phyloP scores from a whole-genome alignment of 2,797 vertebrate genomes.

The Nannoperca obscura region DNA sequence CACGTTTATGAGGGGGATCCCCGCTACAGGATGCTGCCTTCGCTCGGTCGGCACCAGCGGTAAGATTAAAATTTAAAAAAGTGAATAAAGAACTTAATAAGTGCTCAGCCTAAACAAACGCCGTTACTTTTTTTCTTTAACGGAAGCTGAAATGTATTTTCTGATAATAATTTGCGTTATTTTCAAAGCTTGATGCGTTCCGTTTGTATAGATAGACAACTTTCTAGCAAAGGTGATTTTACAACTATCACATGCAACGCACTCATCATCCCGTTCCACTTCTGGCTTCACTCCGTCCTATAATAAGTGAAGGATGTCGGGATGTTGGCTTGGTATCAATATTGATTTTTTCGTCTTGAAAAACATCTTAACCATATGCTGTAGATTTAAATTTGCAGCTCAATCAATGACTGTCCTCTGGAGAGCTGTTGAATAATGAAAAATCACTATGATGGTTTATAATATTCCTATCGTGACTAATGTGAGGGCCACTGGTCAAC shows the following conservation, averaged over 20 bases:
- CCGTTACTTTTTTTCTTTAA: background rate
- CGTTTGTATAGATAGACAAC: conserved; percentile 3
- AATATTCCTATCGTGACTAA: conserved; percentile 25
- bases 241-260: background rate
- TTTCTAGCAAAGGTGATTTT: background rate
- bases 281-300: background rate
- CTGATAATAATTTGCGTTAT: rapidly evolving
- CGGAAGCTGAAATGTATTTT: too few species aligned
- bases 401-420: conserved; percentile 9
- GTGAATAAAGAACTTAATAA: background rate
- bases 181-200: background rate
- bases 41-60: background rate
- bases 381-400: conserved; percentile 9
- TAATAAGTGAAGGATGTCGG: background rate
- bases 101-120: background rate
- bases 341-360: conserved; percentile 9
- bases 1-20: background rate
- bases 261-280: background rate
- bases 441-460: background rate
- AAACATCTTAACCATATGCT: conserved; percentile 20
- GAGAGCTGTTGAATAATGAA: conserved; percentile 15
- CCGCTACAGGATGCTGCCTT: conserved; percentile 7
- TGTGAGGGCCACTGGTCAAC: background rate
- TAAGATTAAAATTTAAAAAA: background rate
- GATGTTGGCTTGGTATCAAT: background rate